Evolutionary conservation across 2,797 vertebrate genomes (phyloP), one percentile per base, ranked within the genome.

Genomic region (Lacerta viridis): DNA sequence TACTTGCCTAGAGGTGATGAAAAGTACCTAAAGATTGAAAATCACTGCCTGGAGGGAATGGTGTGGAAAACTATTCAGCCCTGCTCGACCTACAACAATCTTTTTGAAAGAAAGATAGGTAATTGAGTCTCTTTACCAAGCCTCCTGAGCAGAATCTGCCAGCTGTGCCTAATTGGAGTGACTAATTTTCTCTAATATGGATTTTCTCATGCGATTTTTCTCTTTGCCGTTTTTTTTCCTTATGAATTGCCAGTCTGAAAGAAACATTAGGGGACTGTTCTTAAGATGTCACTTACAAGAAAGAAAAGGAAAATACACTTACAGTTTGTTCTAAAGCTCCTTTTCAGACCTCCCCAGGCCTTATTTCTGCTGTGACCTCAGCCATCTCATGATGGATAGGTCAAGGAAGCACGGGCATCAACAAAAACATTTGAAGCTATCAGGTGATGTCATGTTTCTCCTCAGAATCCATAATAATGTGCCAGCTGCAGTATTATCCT

Each of bases 221-320:
- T 92, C 91, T 93, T 93, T 90, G 91, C 88, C 91, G 33, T 90
- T 88, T 80, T 86, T 81, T 95, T 88, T 46, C 13, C 29, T 88
- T 94, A 84, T 83, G 72, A 92, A 89, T 86, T 92, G 86, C 87
- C 90, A 81, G 89, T 83, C 2, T 77, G 82, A 89, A 93, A 92
- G 86, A 43, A 87, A 85, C 5, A 66, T 68, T 68, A 82, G 33
- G 81, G 41, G 91, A 87, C 11, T 17, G 85, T 78, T 91, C 77
- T 86, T 59, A 88, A 90, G 79, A 84, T 89, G 85, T 89, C 82
- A 77, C 87, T 93, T 50, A 66, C 36, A 89, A 75, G 10, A 39
- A 41, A 92, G 43, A 59, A 29, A 15, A 64, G 81, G 90, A 74
- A 61, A 84, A 33, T 15, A 64, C 29, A 7, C 86, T 84, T 83